These are phyloP conservation scores for Limnephilus auricula DNA, from an alignment of 2,888 invertebrate species.

Conservation along the genomic window DNA sequence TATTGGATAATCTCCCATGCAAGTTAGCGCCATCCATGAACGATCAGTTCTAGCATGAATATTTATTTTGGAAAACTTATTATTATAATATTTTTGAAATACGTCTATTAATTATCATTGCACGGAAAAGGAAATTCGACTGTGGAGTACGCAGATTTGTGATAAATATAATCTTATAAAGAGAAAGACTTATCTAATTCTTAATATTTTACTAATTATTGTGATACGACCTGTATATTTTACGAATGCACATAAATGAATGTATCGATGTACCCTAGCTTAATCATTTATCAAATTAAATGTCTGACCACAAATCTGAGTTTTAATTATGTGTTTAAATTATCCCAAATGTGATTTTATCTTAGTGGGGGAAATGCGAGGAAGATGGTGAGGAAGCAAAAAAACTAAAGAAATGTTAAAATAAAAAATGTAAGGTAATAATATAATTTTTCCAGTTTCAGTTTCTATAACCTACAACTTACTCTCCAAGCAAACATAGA, in stretches of 20 bases:
- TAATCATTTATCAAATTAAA: neutral
- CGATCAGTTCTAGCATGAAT: no score
- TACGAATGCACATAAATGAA: neutral
- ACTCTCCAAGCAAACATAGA: no score
- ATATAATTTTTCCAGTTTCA: no score
- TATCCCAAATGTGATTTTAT: neutral
- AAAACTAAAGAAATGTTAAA: no score
- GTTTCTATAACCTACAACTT: no score
- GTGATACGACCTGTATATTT: neutral
- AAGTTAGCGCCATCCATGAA: no score
- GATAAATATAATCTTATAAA: neutral
- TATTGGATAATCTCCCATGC: no score
- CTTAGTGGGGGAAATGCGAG: neutral
- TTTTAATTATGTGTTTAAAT: neutral
- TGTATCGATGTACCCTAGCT: neutral
- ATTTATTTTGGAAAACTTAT: no score
- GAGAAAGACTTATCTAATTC: neutral
- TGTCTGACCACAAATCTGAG: neutral
- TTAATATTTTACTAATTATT: neutral
- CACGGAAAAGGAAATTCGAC: neutral
- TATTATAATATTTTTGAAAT: neutral
- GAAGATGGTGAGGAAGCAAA: neutral
- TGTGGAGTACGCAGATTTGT: neutral
- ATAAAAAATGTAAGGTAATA: no score
- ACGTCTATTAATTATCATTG: neutral